A percentile compares a stretch with the other conserved stretches of the same genome.
Evolutionary conservation across 2,888 invertebrate species (phyloP).

Genomic region (Drosophila parthenogenetica): DNA sequence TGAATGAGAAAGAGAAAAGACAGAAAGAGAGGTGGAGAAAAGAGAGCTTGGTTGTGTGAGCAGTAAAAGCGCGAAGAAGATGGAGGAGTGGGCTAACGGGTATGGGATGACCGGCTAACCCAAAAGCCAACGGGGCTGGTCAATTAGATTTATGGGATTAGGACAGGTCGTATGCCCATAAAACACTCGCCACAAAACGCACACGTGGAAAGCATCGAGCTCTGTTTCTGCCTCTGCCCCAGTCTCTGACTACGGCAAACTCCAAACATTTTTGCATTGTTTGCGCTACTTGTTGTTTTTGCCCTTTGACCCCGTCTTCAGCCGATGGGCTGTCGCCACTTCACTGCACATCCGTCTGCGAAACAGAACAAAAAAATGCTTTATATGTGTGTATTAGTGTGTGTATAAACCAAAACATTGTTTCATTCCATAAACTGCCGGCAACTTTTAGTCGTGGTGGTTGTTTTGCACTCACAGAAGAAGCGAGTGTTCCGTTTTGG

Average conservation of each 20-base stretch:
- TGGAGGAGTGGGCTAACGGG: background rate
- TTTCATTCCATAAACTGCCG: slow-evolving; percentile 67
- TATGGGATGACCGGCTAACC: slow-evolving; percentile 63
- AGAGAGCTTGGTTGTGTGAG: too few species aligned
- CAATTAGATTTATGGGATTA: slow-evolving; percentile 76
- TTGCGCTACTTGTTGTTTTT: slow-evolving; percentile 33
- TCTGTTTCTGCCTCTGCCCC: background rate
- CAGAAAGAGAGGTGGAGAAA: background rate
- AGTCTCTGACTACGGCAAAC: background rate
- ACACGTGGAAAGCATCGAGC: slow-evolving; percentile 47
- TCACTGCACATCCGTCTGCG: slow-evolving; percentile 61
- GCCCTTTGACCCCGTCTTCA: background rate
- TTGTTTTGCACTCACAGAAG: slow-evolving; percentile 56
- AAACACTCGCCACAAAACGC: slow-evolving; percentile 45
- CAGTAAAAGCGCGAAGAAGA: background rate
- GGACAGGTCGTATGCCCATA: slow-evolving; percentile 59
- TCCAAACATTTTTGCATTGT: slow-evolving; percentile 64
- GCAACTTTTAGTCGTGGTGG: slow-evolving; percentile 60
- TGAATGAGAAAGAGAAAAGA: background rate
- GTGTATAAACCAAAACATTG: slow-evolving; percentile 60
- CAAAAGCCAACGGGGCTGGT: slow-evolving; percentile 58
- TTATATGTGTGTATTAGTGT: background rate
- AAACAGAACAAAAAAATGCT: slow-evolving; percentile 17
- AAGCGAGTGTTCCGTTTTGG: slow-evolving; percentile 61
- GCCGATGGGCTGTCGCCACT: slow-evolving; percentile 27